Percentiles rank a stretch among this genome's conserved stretches.
Evolutionary conservation across 2,113 vertebrate genomes (phyloP).

Genomic region (Aleadryas rufinucha): DNA sequence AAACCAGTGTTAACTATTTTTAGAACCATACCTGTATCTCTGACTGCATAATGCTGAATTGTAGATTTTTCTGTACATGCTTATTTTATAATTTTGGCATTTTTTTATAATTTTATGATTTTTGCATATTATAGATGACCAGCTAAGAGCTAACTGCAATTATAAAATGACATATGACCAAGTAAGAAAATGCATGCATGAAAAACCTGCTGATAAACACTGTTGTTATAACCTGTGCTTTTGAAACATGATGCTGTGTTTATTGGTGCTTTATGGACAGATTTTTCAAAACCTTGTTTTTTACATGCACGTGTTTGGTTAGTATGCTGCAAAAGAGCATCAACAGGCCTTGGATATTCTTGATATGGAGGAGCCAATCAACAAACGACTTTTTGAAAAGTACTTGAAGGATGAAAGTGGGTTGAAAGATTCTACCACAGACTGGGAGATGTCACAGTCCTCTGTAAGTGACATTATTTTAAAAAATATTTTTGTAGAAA

Average conservation of each 20-base stretch:
- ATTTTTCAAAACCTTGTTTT: not conserved
- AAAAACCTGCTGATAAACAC: not conserved
- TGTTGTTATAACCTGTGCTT: not conserved
- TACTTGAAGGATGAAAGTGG: constrained; percentile 83
- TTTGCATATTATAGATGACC: not conserved
- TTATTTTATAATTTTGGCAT: not conserved
- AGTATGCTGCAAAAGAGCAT: constrained; percentile 98
- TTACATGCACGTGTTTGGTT: not conserved
- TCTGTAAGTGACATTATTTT: constrained; percentile 77
- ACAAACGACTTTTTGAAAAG: constrained; percentile 88
- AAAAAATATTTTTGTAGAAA: not conserved
- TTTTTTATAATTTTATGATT: not conserved
- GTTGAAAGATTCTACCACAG: constrained; percentile 78
- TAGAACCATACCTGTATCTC: not conserved
- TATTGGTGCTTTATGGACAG: not conserved
- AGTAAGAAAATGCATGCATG: not conserved
- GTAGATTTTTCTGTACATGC: not conserved
- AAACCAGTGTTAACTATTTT: not conserved
- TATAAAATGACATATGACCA: not conserved
- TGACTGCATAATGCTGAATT: not conserved
- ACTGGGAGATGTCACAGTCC: constrained; percentile 92
- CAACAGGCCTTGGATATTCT: constrained; percentile 97
- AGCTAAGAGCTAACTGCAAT: not conserved
- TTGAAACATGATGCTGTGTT: not conserved
- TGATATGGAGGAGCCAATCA: constrained; percentile 91